A percentile compares a stretch with the other conserved stretches of the same genome.
phyloP scores from a whole-genome alignment of 2,113 vertebrate species.

The Ictalurus furcatus region DNA sequence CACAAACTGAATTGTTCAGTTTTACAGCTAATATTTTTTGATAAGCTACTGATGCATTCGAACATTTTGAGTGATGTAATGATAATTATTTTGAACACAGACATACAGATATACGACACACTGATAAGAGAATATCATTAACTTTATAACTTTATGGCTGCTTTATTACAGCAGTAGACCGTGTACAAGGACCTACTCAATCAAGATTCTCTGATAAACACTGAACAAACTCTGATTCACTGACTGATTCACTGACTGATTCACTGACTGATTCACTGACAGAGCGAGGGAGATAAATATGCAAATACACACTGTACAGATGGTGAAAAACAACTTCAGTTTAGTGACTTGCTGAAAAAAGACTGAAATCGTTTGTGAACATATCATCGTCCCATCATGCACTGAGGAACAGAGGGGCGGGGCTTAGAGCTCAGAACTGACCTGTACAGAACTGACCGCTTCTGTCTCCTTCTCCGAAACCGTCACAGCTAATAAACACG shows the following conservation, averaged over 20 bases:
- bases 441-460: not conserved
- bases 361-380: not conserved
- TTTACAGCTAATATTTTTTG: not conserved
- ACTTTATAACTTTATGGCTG: not conserved
- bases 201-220: not conserved
- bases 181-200: not conserved
- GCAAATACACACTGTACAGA: too few species aligned
- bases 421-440: not conserved
- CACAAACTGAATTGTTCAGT: not conserved
- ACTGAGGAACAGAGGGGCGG: not conserved
- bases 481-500: not conserved
- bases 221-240: not conserved
- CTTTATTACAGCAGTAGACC: not conserved
- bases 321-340: not conserved
- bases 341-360: not conserved
- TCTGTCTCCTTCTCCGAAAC: not conserved
- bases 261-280: not conserved
- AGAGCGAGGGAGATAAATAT: too few species aligned
- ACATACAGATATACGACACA: not conserved
- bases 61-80: not conserved
- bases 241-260: not conserved
- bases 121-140: not conserved
- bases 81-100: not conserved
- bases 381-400: not conserved
- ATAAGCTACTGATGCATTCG: not conserved